Percentiles rank a stretch among this genome's conserved stretches.
Conservation (phyloP, 1,140 invertebrate genomes). For the Leptinotarsa defecta region DNA sequence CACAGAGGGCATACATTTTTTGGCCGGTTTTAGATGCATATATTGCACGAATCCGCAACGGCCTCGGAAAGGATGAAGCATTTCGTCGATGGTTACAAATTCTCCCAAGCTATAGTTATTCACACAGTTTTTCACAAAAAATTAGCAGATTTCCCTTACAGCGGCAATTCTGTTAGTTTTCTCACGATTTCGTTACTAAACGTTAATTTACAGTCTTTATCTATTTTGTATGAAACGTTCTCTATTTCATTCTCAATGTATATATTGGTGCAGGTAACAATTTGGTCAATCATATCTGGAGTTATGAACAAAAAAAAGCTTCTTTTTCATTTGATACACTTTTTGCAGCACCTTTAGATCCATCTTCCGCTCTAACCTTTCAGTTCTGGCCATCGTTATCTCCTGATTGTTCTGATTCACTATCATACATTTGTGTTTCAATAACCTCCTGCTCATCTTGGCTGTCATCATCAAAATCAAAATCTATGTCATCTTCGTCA, state of each 20-base stretch:
- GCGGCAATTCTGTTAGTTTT: background rate
- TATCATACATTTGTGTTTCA: slow-evolving; percentile 2
- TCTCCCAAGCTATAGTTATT: background rate
- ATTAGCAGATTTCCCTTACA: background rate
- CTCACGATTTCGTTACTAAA: background rate
- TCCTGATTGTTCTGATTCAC: background rate
- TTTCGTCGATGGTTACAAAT: background rate
- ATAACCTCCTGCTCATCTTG: background rate
- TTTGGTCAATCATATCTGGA: background rate
- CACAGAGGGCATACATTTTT: background rate
- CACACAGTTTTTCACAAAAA: background rate
- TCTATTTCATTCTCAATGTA: background rate
- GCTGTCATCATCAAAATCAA: background rate
- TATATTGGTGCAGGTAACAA: background rate
- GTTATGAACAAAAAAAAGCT: background rate
- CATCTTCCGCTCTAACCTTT: background rate
- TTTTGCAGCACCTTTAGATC: background rate
- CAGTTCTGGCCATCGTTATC: background rate
- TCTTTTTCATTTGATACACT: background rate
- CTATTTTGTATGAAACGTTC: background rate
- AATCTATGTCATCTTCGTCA: background rate
- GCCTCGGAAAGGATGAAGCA: background rate
- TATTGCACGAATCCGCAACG: background rate
- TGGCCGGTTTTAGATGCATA: background rate
- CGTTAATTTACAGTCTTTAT: background rate